These are phyloP conservation scores for Venustoraphidia nigricollis DNA, from an alignment of 2,888 invertebrate genomes.

Conservation along the genomic window DNA sequence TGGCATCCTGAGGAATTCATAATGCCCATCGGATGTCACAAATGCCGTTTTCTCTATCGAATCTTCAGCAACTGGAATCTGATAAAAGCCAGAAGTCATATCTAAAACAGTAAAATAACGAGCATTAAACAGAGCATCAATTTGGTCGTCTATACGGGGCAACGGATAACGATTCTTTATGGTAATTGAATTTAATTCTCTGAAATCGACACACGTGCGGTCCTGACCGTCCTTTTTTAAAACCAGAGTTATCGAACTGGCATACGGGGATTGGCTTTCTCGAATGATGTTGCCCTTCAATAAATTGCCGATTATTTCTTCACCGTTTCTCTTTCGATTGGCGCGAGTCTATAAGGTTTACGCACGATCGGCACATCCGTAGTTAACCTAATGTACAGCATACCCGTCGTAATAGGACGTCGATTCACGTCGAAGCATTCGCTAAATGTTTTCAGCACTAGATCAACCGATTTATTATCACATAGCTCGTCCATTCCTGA, in stretches of 20 bases:
- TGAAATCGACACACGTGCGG: conserved; percentile 14
- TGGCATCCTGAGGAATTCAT: conserved; percentile 19
- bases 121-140: conserved; percentile 13
- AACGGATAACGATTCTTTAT: conserved; percentile 16
- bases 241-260: conserved; percentile 10
- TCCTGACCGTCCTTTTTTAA: conserved; percentile 11
- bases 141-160: conserved; percentile 16
- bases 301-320: too few species aligned
- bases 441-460: too few species aligned
- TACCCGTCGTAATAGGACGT: too few species aligned
- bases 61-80: conserved; percentile 14
- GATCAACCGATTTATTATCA: too few species aligned
- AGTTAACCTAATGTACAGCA: too few species aligned
- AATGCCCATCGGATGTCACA: conserved; percentile 19
- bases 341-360: too few species aligned
- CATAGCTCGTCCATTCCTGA: too few species aligned
- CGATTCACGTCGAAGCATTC: too few species aligned
- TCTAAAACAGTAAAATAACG: conserved; percentile 16
- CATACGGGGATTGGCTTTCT: conserved; percentile 5
- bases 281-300: too few species aligned
- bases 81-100: conserved; percentile 15
- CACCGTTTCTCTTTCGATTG: too few species aligned
- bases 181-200: conserved; percentile 16
- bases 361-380: too few species aligned
- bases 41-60: conserved; percentile 16